Percentiles rank a stretch among this genome's conserved stretches.
Conservation (phyloP, 2,113 vertebrate genomes). For the Dicaeum eximium region DNA sequence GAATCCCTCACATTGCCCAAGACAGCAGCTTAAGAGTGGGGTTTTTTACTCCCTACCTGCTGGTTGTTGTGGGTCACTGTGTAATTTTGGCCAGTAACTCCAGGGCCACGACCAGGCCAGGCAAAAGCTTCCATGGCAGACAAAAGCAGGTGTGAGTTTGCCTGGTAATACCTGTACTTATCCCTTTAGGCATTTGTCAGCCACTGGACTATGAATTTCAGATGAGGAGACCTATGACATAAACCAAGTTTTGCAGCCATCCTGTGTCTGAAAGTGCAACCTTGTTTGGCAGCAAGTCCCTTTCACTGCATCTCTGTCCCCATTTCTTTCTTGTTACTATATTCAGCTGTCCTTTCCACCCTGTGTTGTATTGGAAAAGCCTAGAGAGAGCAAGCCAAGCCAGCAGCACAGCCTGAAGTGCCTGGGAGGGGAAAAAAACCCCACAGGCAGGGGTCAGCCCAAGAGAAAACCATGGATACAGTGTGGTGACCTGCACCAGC, state of each 20-base stretch:
- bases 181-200: background rate
- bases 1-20: background rate
- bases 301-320: background rate
- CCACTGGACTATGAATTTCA: background rate
- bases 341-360: background rate
- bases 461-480: background rate
- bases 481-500: background rate
- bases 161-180: background rate
- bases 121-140: background rate
- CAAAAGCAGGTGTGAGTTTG: background rate
- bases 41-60: background rate
- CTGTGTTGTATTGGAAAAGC: background rate
- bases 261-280: background rate
- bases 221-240: rapidly evolving
- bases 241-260: background rate
- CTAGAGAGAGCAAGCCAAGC: background rate
- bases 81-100: background rate
- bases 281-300: background rate
- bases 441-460: background rate
- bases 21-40: background rate
- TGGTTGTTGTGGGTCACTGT: background rate
- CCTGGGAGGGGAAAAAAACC: background rate
- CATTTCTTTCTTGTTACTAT: background rate
- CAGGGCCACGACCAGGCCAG: background rate
- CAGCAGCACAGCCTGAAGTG: background rate